A percentile compares a stretch with the other conserved stretches of the same genome.
These are phyloP conservation scores for Metopolophium dirhodum DNA, from an alignment of 1,140 invertebrate genomes.

Conservation along the genomic window DNA sequence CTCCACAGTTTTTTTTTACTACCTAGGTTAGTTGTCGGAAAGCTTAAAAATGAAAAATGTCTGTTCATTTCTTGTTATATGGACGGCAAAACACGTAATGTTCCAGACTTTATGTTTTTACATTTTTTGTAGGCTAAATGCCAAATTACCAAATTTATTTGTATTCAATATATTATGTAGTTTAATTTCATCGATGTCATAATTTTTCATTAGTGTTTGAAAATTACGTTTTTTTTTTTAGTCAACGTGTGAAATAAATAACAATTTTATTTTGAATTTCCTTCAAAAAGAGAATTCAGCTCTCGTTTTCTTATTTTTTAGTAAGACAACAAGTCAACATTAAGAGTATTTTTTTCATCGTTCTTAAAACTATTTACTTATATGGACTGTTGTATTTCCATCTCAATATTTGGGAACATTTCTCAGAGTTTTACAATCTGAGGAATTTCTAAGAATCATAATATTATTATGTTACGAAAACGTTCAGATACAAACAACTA, in stretches of 20 bases:
- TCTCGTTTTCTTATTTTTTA: no score
- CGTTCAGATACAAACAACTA: neutral
- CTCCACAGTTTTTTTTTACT: neutral
- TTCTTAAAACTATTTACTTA: neutral
- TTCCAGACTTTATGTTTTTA: neutral
- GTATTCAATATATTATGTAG: neutral
- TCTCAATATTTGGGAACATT: neutral
- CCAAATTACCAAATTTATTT: neutral
- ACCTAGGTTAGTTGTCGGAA: neutral
- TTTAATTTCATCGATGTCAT: neutral
- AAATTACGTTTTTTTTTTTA: neutral
- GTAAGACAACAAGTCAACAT: no score
- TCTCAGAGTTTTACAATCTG: neutral
- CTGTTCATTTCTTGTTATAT: neutral
- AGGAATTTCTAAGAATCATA: neutral
- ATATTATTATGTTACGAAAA: neutral
- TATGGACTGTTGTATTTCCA: neutral
- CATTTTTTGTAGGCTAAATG: neutral
- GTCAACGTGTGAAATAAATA: neutral
- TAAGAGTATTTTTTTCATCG: neutral
- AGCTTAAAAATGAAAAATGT: neutral
- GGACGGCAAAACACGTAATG: neutral
- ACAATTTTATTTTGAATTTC: no score
- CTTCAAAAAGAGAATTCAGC: no score
- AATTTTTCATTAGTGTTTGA: neutral